Evolutionary conservation across 2,797 vertebrate species (phyloP), one percentile per base, ranked within the genome.

Genomic region (Microchirus variegatus): DNA sequence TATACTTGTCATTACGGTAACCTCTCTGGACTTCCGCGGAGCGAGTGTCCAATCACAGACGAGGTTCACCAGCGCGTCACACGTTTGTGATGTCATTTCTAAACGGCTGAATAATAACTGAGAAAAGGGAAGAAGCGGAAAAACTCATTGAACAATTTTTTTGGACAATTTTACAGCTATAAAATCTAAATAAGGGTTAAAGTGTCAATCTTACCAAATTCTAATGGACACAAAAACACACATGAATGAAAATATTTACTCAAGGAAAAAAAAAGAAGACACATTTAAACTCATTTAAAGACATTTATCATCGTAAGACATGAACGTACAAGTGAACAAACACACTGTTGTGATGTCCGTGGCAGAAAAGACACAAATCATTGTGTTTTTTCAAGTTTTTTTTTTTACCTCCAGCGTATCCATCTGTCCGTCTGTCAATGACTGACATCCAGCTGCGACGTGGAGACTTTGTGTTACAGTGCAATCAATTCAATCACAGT

Each of bases 401-500:
- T 63, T 82, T 77, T 22, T 82, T 35, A 49, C 50, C 45, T 62
- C 5, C 12, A 15, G 41, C 15, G 5, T 42, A 14, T 42, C 16
- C 58, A n/a, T n/a, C n/a, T n/a, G n/a, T n/a, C n/a, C n/a, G 56
- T 49, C 41, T 16, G 70, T 69, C 69, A 55, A 63, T 49, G 49
- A 48, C 63, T 49, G 78, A 78, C 81, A 75, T 69, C 53, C 64
- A 89, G 82, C 82, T 73, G 81, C 44, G 13, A 70, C 75, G 63
- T 53, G 52, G 12, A 14, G 41, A 6, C 6, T 54, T 53, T 4
- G 44, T 70, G 50, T 37, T 78, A 68, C 82, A 90, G 89, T 90
- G 85, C 88, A 89, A 89, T 50, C 31, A 31, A 64, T 82, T 80
- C 60, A 80, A 86, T 91, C 90, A 91, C 90, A 91, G 83, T 90